Base-by-base conservation (phyloP, 1,140 invertebrate species). In the Agraylea sexmaculata region DNA sequence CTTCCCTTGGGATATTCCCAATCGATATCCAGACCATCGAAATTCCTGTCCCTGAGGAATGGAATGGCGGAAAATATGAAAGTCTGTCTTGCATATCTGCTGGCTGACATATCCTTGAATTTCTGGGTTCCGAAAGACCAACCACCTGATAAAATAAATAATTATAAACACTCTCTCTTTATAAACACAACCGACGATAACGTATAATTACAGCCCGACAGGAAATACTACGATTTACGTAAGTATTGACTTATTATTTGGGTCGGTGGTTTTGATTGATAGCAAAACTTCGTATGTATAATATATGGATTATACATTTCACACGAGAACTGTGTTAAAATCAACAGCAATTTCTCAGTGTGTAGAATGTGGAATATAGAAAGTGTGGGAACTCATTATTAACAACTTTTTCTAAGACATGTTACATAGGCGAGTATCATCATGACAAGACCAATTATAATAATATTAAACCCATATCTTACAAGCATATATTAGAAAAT, bases 1-100 rank as follows among this genome's bases (percentile, higher is more conserved):
- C 74, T 71, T 16, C 90, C 91, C 62, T 90, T 91, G 2, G 92
- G 92, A 62, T 95, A 96, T 62, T 96, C 92, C 92, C 92, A 96
- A 68, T 96, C 90, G 45, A 96, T 77, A 55, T 96, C 91, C 17
- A 96, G 67, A 20, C 87, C 88, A 53, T 91, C 87, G 51, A 93
- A 94, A 52, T 82, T 75, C 47, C 86, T 73, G 49, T 88, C 78
- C 19, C 90, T 69, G 19, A 94, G 64, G 69, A 87, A 94, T 1
- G 86, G 84, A 59, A 93, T 89, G 4, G 88, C 83, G 36, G 86
- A 90, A 66, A 90, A 92, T 56, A 93, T 88, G 64, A 93, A 94
- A 0, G 88, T 89, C 63, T 92, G 87, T 10, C 90, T 68, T 2
- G 87, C 77, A 61, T 92, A 93, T 42, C 87, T 69, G 3, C 79